Conservation (phyloP, 1,140 invertebrate genomes). For the Drosophila kanapiae region DNA sequence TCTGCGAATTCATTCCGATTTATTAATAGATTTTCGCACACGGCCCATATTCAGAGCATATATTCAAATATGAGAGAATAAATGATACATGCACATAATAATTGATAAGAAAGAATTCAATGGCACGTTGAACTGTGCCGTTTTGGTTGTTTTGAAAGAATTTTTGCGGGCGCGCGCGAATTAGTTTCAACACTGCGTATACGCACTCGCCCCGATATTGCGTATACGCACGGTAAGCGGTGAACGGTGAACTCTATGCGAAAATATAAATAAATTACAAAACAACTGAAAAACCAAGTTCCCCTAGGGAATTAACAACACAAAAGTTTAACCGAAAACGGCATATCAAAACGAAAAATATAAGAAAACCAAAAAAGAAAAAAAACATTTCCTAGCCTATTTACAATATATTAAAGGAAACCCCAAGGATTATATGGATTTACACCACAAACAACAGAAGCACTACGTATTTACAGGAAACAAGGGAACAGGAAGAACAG, state of each 20-base stretch:
- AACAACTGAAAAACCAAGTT: conserved; percentile 18
- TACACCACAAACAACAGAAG: conserved; percentile 15
- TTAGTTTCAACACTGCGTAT: conserved; percentile 33
- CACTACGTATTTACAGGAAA: conserved; percentile 26
- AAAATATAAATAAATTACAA: conserved; percentile 1
- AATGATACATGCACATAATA: not conserved
- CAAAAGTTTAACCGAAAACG: conserved; percentile 10
- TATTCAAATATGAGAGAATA: conserved; percentile 16
- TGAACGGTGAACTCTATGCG: not conserved
- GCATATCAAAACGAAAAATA: conserved; percentile 20
- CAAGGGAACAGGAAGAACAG: conserved; percentile 5
- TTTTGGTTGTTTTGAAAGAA: conserved; percentile 24
- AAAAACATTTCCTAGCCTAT: conserved; percentile 47
- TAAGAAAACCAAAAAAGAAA: conserved; percentile 4
- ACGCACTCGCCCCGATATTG: conserved; percentile 22
- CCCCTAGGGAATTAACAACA: conserved; percentile 8
- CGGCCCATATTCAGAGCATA: conserved; percentile 39
- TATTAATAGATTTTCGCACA: conserved; percentile 45
- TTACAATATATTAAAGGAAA: conserved; percentile 15
- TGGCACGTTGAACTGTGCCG: conserved; percentile 15
- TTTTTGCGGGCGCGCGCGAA: conserved; percentile 36
- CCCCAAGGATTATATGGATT: conserved; percentile 24
- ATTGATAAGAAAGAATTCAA: conserved; percentile 32
- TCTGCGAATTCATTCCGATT: conserved; percentile 29
- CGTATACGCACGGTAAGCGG: conserved; percentile 45